These are phyloP conservation scores for Loripinus fragilis DNA, from an alignment of 2,888 invertebrate species.

Conservation along the genomic window DNA sequence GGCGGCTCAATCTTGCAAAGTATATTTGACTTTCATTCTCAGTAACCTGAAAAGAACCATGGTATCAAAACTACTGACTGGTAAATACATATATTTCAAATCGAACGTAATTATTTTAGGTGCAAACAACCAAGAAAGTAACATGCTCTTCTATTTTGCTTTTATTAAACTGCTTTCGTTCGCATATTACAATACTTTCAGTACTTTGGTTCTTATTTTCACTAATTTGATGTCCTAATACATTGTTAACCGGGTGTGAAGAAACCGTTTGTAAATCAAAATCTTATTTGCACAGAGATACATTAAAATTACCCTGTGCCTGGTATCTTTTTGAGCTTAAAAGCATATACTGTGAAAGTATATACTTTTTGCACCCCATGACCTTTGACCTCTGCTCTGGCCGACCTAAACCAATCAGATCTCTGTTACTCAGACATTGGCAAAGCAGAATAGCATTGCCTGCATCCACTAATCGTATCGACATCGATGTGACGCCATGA, in stretches of 20 bases:
- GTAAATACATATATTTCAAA: not conserved
- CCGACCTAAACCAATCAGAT: not conserved
- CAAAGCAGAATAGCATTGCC: not conserved
- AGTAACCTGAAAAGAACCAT: not conserved
- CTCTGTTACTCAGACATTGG: not conserved
- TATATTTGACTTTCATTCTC: not conserved
- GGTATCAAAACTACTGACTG: not conserved
- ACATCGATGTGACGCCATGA: too few relatives aligned
- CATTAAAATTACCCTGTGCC: not conserved
- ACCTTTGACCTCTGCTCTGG: not conserved
- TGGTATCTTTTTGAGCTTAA: not conserved
- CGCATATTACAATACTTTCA: not conserved
- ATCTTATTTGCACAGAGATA: not conserved
- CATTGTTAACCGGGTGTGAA: too few relatives aligned
- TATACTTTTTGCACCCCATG: not conserved
- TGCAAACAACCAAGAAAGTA: not conserved
- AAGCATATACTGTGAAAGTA: not conserved
- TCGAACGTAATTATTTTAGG: not conserved
- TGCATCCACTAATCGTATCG: slow-evolving; percentile 8
- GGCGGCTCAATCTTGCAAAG: not conserved
- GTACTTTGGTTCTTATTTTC: slow-evolving; percentile 4
- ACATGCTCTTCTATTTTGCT: too few relatives aligned
- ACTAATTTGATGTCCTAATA: too few relatives aligned
- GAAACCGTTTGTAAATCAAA: not conserved
- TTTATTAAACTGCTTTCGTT: not conserved